These are phyloP conservation scores for Drosophila falleni DNA, from an alignment of 2,888 invertebrate genomes.

Conservation along the genomic window DNA sequence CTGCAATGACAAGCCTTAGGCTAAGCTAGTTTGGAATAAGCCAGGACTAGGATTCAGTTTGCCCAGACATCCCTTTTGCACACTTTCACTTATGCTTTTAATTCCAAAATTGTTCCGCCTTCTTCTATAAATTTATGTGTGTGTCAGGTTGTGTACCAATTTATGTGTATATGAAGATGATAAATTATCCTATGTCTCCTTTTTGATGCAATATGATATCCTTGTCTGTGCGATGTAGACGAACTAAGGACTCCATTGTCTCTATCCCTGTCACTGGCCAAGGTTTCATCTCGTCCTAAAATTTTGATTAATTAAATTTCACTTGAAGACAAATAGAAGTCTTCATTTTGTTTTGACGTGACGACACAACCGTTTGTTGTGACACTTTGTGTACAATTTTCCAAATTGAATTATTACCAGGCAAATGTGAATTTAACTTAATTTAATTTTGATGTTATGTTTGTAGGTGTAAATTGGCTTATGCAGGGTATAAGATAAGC, in stretches of 20 bases:
- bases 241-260: neutral
- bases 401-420: constrained; percentile 66
- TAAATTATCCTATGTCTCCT: constrained; percentile 71
- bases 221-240: constrained; percentile 44
- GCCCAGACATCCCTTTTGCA: constrained; percentile 43
- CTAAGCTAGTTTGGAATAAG: constrained; percentile 39
- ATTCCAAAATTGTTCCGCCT: constrained; percentile 43
- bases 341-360: constrained; percentile 54
- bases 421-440: constrained; percentile 54
- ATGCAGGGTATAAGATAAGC: neutral
- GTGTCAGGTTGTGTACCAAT: constrained; percentile 37
- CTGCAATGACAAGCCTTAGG: constrained; percentile 47
- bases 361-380: constrained; percentile 66
- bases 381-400: constrained; percentile 52
- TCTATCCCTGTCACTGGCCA: constrained; percentile 9
- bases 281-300: constrained; percentile 36
- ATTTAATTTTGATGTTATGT: constrained; percentile 8
- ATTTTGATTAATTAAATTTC: constrained; percentile 78
- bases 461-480: neutral
- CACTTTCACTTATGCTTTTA: constrained; percentile 43
- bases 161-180: constrained; percentile 57
- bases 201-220: constrained; percentile 76
- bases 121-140: neutral
- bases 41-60: neutral
- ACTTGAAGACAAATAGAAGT: constrained; percentile 67